Conservation (phyloP, 2,888 invertebrate genomes). For the Acleris sparsana region DNA sequence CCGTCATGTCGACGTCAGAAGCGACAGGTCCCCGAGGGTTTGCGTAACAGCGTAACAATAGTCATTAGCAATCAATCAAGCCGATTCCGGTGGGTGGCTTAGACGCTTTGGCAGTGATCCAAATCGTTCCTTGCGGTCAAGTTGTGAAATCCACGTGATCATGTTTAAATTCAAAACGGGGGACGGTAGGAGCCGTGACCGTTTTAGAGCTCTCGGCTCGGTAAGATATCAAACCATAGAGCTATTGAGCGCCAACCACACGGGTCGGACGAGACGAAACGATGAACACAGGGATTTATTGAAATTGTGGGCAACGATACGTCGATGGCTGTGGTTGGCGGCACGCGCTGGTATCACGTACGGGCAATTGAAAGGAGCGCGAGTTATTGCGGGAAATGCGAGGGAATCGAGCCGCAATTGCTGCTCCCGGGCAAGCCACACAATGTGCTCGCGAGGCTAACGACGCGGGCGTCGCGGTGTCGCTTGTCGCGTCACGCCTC, state of each 20-base stretch:
- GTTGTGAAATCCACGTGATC: conserved; percentile 45
- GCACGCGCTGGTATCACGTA: conserved; percentile 74
- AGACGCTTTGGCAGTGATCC: conserved; percentile 51
- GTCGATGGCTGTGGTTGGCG: conserved; percentile 65
- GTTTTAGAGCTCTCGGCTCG: conserved; percentile 41
- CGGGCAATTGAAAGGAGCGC: conserved; percentile 75
- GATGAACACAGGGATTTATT: conserved; percentile 69
- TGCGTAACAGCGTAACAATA: conserved; percentile 73
- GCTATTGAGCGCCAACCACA: conserved; percentile 52
- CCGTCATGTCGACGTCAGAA: conserved; percentile 65
- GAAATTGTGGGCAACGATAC: conserved; percentile 65
- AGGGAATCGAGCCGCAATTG: conserved; percentile 68
- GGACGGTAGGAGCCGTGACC: conserved; percentile 48
- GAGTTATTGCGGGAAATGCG: conserved; percentile 73
- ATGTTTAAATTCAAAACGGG: conserved; percentile 36
- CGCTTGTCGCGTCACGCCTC: conserved; percentile 57
- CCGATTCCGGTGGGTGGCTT: conserved; percentile 62
- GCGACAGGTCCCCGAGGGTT: conserved; percentile 55
- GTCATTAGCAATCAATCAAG: conserved; percentile 79
- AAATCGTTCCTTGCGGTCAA: conserved; percentile 69
- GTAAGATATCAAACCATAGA: conserved; percentile 46
- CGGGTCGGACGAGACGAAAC: conserved; percentile 47
- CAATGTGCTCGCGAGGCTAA: conserved; percentile 57
- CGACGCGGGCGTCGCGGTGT: conserved; percentile 52
- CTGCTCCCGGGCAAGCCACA: conserved; percentile 70